Evolutionary conservation across 2,888 invertebrate genomes (phyloP).

Genomic region (Hyppa rectilinea): DNA sequence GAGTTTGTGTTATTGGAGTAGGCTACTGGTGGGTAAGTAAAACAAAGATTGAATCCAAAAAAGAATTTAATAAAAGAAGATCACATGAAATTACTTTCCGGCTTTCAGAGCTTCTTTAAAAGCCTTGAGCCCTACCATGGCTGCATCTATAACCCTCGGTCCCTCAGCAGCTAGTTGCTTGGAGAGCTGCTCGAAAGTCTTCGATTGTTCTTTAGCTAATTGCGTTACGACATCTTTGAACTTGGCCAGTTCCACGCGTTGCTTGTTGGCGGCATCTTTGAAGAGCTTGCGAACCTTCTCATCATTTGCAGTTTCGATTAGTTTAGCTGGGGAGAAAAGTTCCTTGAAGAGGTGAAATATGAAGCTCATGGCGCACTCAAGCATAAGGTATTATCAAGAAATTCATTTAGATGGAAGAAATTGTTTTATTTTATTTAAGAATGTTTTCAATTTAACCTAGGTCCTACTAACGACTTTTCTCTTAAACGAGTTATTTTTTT

Average conservation of each 20-base stretch:
- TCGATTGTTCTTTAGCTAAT: constrained; percentile 14
- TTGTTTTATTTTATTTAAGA: background rate
- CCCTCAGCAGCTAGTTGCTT: background rate
- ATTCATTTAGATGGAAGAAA: background rate
- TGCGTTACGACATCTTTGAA: constrained; percentile 8
- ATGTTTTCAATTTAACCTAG: background rate
- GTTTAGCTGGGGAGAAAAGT: constrained; percentile 9
- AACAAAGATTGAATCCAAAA: background rate
- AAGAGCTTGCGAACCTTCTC: constrained; percentile 11
- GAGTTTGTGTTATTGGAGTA: too few relatives aligned
- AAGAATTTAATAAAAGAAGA: background rate
- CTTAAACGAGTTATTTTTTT: too few relatives aligned
- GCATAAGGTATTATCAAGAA: background rate
- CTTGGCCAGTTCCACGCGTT: background rate
- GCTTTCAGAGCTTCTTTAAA: constrained; percentile 14
- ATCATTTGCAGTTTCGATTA: background rate
- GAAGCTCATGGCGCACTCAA: too few relatives aligned
- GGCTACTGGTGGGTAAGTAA: background rate
- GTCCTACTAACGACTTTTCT: background rate
- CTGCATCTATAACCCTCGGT: constrained; percentile 21
- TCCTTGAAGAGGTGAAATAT: background rate
- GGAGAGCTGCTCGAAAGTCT: background rate
- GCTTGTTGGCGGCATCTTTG: background rate
- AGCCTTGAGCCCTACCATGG: background rate
- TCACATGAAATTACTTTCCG: background rate